phyloP scores from a whole-genome alignment of 2,797 vertebrate genomes.

The Pseudochirops corinnae region DNA sequence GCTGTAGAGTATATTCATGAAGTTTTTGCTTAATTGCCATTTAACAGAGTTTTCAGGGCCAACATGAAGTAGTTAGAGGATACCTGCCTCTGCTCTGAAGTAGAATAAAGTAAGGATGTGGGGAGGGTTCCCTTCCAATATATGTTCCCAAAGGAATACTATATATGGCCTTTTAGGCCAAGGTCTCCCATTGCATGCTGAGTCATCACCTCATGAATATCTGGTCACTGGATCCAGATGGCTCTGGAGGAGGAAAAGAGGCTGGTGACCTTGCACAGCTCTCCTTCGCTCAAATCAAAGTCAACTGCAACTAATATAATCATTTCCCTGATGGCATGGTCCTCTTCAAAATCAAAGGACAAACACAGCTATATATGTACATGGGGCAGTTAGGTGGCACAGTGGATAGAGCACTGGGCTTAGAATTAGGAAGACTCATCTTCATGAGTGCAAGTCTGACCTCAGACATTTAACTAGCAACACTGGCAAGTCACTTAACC shows the following conservation, averaged over 20 bases:
- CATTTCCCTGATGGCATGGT: too few relatives aligned
- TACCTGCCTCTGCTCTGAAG: neutral
- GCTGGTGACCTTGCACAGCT: too few relatives aligned
- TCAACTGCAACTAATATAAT: too few relatives aligned
- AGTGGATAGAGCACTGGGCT: neutral
- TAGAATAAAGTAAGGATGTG: neutral
- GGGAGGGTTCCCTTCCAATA: neutral
- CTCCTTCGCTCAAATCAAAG: too few relatives aligned
- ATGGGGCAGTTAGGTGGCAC: neutral
- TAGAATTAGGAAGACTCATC: neutral
- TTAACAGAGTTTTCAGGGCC: neutral
- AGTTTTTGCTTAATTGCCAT: neutral
- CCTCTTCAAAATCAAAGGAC: too few relatives aligned
- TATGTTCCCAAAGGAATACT: neutral
- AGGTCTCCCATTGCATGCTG: too few relatives aligned
- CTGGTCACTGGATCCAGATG: too few relatives aligned
- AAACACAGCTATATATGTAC: neutral
- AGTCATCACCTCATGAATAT: too few relatives aligned
- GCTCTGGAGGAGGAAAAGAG: too few relatives aligned
- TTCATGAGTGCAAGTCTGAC: neutral
- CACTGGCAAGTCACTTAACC: neutral
- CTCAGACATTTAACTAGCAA: neutral
- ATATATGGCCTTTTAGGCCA: neutral
- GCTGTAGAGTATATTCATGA: neutral
- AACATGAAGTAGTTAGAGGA: neutral